Evolutionary conservation across 2,113 vertebrate genomes (phyloP), one percentile per base, ranked within the genome.

Genomic region (Zeus faber): DNA sequence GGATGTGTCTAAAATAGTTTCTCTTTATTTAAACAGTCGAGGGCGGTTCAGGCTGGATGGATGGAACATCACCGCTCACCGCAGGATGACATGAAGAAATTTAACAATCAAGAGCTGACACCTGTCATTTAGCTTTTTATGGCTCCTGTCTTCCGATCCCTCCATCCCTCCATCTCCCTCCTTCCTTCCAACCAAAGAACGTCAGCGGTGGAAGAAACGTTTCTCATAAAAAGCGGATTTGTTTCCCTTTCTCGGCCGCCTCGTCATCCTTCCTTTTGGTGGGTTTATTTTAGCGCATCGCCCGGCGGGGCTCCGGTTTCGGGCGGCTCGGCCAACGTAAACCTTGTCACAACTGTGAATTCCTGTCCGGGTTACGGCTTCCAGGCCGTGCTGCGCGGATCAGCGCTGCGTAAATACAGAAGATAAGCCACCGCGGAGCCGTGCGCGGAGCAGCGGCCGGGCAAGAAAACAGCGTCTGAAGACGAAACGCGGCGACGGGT

Each of bases 271-370:
- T 60, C 80, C 73, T 76, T 69, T 79, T 62, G 66, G 57, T 72
- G 83, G 82, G 87, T 88, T 87, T 84, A 84, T 87, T 85, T 80
- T 67, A 72, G 70, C 73, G 63, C 70, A 66, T 75, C 35, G 35
- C 58, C 40, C 75, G 26, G 58, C 59, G 52, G 51, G 18, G 84
- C 80, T 88, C 76, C 60, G 44, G 82, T 89, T 89, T 86, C 86
- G 66, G 59, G 66, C 62, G 6, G 62, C 68, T 46, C 39, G 46
- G 84, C 87, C 87, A 89, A 89, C 62, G 66, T 85, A 85, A 86
- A 88, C 84, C 70, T 69, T 88, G 80, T 83, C 83, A 82, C 79
- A 80, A 83, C 75, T 78, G 59, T 49, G 74, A 83, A 88, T 87
- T 85, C 83, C 81, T 80, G 71, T 70, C 65, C 49, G 20, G 66